Base-by-base conservation (phyloP, 2,113 vertebrate genomes). In the Propithecus coquereli region DNA sequence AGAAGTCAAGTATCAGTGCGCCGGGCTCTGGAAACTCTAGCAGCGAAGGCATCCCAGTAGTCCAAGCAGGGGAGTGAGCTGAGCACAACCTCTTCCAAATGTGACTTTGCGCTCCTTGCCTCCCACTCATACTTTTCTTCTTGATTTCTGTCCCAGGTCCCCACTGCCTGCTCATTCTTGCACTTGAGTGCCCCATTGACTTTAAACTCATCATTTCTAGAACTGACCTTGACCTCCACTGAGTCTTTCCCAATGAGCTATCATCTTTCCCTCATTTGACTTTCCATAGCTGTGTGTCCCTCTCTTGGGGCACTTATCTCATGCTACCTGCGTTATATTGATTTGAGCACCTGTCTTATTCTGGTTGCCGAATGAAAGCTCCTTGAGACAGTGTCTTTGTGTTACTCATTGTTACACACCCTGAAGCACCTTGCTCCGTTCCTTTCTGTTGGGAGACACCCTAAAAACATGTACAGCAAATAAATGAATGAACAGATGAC, bases 311-410 rank as follows among this genome's bases (percentile, higher is more conserved):
- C 13, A 37, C 5, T 40, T 30, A 2, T 20, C 32, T 45, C 50
- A 0, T 45, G 68, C 20, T 0, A 10, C 71, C 30, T 45, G 3
- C 16, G 1, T 6, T 13, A 1, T 9, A 40, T n/a, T 17, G 47
- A 43, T 52, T 22, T 45, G n/a, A n/a, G 37, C 47, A 66, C 37
- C 32, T 30, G 85, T 45, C 45, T 76, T 50, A 52, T 65, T 82
- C 25, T 7, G 13, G 11, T 25, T 79, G 70, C 37, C 76, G 50
- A 86, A 84, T 0, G 18, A 54, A 61, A 70, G 37, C 37, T 74
- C 54, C 74, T 61, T 59, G 40, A 43, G 8, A n/a, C 3, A 32
- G 23, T 59, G 37, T 27, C 14, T 68, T 63, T 79, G 45, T 45
- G 37, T 94, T 52, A 12, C 17, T 84, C 25, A 3, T 40, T 22